Percentiles rank a stretch among this genome's conserved stretches.
phyloP scores from a whole-genome alignment of 2,888 invertebrate genomes.

The Coelopa pilipes region DNA sequence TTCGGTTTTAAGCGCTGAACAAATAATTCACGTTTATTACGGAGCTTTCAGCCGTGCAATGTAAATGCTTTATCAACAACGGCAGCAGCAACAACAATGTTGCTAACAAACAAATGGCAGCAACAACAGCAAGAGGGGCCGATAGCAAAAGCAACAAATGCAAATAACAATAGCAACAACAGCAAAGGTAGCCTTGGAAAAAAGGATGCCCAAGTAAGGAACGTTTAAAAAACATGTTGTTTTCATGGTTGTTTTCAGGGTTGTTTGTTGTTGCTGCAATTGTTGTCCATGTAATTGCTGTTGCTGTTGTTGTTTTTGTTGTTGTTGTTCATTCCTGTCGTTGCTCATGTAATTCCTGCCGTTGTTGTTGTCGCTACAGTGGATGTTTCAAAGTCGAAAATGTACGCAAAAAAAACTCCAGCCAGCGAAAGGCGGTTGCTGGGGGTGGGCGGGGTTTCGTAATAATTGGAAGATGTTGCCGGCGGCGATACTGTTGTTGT shows the following conservation, averaged over 20 bases:
- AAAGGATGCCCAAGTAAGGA: background rate
- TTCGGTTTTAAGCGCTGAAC: slow-evolving; percentile 13
- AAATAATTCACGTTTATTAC: slow-evolving; percentile 18
- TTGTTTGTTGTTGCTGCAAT: background rate
- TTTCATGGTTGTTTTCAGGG: background rate
- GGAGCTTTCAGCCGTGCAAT: background rate
- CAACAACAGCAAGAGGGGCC: too few relatives aligned
- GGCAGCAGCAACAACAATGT: background rate
- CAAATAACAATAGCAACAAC: too few relatives aligned
- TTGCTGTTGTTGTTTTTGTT: background rate
- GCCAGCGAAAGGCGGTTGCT: too few relatives aligned
- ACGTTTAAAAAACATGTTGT: background rate
- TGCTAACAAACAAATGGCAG: background rate
- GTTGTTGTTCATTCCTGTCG: too few relatives aligned
- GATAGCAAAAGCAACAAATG: too few relatives aligned
- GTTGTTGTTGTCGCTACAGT: background rate
- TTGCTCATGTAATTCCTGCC: background rate
- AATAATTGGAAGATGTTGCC: background rate
- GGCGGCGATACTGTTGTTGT: background rate
- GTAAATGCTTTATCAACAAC: slow-evolving; percentile 11
- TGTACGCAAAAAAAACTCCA: too few relatives aligned
- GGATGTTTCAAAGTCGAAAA: too few relatives aligned
- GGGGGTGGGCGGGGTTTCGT: too few relatives aligned
- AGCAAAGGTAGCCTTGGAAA: too few relatives aligned
- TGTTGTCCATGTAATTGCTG: slow-evolving; percentile 1